Conservation (phyloP, 2,888 invertebrate genomes). For the Ceratothoa steindachneri region DNA sequence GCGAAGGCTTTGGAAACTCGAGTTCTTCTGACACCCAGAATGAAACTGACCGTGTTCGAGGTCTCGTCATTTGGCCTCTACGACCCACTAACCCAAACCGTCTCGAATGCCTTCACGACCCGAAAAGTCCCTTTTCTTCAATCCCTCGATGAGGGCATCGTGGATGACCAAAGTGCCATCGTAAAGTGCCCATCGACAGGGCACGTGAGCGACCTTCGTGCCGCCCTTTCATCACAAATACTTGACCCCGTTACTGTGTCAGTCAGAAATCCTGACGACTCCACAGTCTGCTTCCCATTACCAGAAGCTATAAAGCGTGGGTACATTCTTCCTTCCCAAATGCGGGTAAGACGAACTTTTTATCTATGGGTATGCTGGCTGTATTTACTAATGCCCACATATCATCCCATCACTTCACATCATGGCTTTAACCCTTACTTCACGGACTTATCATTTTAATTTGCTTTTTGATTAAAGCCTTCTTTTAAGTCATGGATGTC, state of each 20-base stretch:
- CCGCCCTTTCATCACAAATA: slow-evolving; percentile 35
- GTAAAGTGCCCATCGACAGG: slow-evolving; percentile 42
- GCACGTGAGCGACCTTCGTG: slow-evolving; percentile 32
- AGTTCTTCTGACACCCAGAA: slow-evolving; percentile 71
- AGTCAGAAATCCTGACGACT: slow-evolving; percentile 27
- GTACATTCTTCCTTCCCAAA: slow-evolving; percentile 82
- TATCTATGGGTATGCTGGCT: slow-evolving; percentile 7
- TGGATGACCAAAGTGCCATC: slow-evolving; percentile 54
- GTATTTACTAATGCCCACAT: slow-evolving; percentile 11
- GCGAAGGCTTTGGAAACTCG: slow-evolving; percentile 71
- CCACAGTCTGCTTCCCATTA: slow-evolving; percentile 33
- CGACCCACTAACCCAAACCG: slow-evolving; percentile 74
- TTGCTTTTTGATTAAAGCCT: not conserved
- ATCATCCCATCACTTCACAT: not conserved
- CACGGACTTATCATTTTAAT: not conserved
- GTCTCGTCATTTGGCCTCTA: slow-evolving; percentile 75
- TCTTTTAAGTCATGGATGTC: not conserved
- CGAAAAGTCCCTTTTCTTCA: slow-evolving; percentile 76
- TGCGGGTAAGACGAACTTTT: slow-evolving; percentile 69
- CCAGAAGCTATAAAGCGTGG: slow-evolving; percentile 80
- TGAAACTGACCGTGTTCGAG: slow-evolving; percentile 74
- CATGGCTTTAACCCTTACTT: not conserved
- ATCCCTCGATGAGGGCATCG: slow-evolving; percentile 71
- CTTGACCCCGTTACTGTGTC: slow-evolving; percentile 40
- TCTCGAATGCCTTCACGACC: slow-evolving; percentile 74